Percentiles rank a stretch among this genome's conserved stretches.
Evolutionary conservation across 2,113 vertebrate species (phyloP).

Genomic region (Muscicapa adusta): DNA sequence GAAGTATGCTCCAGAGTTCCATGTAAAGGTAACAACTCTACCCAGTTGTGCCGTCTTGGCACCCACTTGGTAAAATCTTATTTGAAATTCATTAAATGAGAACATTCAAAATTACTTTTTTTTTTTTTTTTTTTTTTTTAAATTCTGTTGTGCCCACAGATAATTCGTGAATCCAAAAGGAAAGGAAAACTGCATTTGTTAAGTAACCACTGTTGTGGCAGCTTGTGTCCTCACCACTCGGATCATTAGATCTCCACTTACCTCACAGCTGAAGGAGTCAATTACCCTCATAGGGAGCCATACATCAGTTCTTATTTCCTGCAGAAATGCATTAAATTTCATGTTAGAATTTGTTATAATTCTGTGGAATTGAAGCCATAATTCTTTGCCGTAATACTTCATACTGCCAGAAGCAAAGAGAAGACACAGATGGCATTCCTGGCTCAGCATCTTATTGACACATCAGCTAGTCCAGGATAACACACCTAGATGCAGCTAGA

Average conservation of each 20-base stretch:
- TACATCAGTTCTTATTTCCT: background rate
- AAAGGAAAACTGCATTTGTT: background rate
- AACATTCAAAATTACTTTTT: background rate
- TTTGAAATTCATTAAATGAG: background rate
- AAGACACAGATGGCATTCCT: background rate
- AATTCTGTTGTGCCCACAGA: background rate
- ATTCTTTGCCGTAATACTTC: background rate
- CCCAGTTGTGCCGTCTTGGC: accelerated
- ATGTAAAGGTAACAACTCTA: background rate
- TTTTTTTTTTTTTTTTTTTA: background rate
- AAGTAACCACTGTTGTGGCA: background rate
- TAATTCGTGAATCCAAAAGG: background rate
- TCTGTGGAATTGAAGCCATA: background rate
- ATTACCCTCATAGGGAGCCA: background rate
- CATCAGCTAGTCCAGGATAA: background rate
- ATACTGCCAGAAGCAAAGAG: background rate
- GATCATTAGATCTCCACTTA: background rate
- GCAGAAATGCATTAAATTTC: background rate
- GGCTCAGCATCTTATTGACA: background rate
- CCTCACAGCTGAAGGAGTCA: background rate
- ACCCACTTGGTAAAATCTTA: background rate
- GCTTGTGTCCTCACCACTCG: background rate
- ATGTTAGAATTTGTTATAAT: background rate
- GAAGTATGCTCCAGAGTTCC: background rate
- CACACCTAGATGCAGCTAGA: background rate